A percentile compares a stretch with the other conserved stretches of the same genome.
Conservation (phyloP, 2,113 vertebrate species). For the Antigone vipio region DNA sequence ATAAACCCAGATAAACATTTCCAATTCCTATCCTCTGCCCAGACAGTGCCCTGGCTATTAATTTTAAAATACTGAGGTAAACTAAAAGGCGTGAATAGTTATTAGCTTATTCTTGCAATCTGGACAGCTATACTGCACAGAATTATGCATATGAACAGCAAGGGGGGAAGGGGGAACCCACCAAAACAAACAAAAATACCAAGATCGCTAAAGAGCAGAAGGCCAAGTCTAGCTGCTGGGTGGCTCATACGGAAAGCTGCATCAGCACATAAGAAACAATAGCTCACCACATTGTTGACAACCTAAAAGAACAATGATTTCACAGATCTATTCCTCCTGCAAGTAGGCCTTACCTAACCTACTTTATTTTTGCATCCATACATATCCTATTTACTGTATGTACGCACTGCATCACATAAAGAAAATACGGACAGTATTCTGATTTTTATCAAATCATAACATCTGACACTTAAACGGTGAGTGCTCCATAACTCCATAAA, state of each 20-base stretch:
- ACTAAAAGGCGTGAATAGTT: background rate
- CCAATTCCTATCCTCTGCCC: background rate
- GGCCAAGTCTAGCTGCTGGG: background rate
- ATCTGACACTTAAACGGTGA: background rate
- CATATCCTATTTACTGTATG: background rate
- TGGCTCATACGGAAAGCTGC: background rate
- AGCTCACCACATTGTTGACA: background rate
- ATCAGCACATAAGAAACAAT: background rate
- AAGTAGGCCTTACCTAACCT: background rate
- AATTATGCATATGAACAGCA: background rate
- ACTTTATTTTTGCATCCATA: background rate
- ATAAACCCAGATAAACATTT: background rate
- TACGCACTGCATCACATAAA: background rate
- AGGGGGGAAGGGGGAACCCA: too few species aligned
- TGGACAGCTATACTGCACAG: background rate
- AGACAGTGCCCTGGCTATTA: background rate
- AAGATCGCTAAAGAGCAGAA: background rate
- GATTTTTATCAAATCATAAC: background rate
- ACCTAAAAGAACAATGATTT: background rate
- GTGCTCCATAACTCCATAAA: background rate
- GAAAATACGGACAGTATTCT: background rate
- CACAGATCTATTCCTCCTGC: background rate
- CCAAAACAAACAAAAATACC: too few species aligned
- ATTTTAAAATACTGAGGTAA: background rate
- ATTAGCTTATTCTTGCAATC: background rate